Evolutionary conservation across 2,888 invertebrate genomes (phyloP).

Genomic region (Parnassius apollo): DNA sequence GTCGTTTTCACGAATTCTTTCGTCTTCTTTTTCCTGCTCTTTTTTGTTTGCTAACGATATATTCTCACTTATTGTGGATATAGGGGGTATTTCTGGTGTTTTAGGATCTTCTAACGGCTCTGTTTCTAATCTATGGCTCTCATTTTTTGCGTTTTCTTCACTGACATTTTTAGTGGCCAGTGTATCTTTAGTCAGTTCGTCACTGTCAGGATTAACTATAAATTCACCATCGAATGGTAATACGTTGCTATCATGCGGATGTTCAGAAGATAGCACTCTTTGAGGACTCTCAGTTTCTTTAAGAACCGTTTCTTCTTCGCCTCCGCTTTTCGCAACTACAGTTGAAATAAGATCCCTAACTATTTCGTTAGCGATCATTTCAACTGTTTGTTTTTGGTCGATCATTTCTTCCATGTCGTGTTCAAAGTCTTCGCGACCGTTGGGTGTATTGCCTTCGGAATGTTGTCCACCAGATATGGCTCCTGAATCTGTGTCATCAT

Average conservation of each 20-base stretch:
- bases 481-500: slow-evolving; percentile 73
- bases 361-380: slow-evolving; percentile 61
- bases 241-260: slow-evolving; percentile 68
- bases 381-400: slow-evolving; percentile 57
- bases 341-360: slow-evolving; percentile 59
- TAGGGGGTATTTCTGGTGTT: slow-evolving; percentile 83
- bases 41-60: slow-evolving; percentile 76
- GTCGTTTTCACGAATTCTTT: slow-evolving; percentile 62
- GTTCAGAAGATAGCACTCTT: slow-evolving; percentile 58
- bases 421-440: slow-evolving; percentile 70
- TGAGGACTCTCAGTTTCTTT: slow-evolving; percentile 48
- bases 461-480: slow-evolving; percentile 71
- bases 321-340: slow-evolving; percentile 52
- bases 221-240: slow-evolving; percentile 72
- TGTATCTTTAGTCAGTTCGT: slow-evolving; percentile 43
- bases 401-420: slow-evolving; percentile 67
- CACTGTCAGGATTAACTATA: slow-evolving; percentile 53
- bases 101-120: slow-evolving; percentile 55
- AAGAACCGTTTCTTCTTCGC: slow-evolving; percentile 32
- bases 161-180: slow-evolving; percentile 31
- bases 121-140: slow-evolving; percentile 55
- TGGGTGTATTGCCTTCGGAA: slow-evolving; percentile 74
- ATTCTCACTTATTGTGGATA: slow-evolving; percentile 88
- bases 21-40: slow-evolving; percentile 60
- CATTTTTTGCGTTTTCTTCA: slow-evolving; percentile 62